Base-by-base conservation (phyloP, 2,888 invertebrate species). In the Scaptomyza caliginosa region DNA sequence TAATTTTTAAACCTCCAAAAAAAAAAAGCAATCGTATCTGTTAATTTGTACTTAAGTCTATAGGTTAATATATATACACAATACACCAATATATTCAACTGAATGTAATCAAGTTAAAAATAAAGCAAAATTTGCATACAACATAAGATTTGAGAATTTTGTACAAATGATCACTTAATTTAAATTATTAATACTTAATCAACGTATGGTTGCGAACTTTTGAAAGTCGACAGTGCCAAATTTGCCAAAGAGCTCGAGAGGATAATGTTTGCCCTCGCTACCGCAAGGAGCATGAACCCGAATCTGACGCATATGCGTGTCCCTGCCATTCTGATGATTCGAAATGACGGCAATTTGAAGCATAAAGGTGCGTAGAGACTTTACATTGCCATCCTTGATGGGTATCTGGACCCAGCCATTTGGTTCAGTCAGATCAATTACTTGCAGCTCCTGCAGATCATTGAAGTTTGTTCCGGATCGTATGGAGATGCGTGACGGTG, bases 281-380 rank as follows among this genome's bases (percentile, higher is more conserved):
- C 71, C 69, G 0, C 75, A 70, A 0, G 98, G 98, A 46, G 98
- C 98, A 90, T 98, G 97, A 54, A 99, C 96, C 92, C 98, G 97
- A 63, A 99, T 98, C 91, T 98, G 98, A 52, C 99, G 93, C 94
- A 99, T 96, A 89, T 99, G 99, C 1, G 99, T 99, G 89, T 99
- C 99, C 67, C 99, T 92, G 3, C 99, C 99, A 92, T 99, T 99
- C 91, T 99, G 99, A 92, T 99, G 99, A 92, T 99, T 99, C 79
- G 98, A 97, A 42, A 99, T 94, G 1, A 99, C 97, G 16, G 98
- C 98, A 78, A 99, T 96, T 92, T 99, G 98, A 52, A 99, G 95
- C 96, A 98, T 98, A 89, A 98, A 99, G 13, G 99, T 98, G 80
- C 98, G 93, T 45, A 99, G 96, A 2, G 97, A 96, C 77, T 95